phyloP scores from a whole-genome alignment of 2,113 vertebrate species.

The Limanda limanda region DNA sequence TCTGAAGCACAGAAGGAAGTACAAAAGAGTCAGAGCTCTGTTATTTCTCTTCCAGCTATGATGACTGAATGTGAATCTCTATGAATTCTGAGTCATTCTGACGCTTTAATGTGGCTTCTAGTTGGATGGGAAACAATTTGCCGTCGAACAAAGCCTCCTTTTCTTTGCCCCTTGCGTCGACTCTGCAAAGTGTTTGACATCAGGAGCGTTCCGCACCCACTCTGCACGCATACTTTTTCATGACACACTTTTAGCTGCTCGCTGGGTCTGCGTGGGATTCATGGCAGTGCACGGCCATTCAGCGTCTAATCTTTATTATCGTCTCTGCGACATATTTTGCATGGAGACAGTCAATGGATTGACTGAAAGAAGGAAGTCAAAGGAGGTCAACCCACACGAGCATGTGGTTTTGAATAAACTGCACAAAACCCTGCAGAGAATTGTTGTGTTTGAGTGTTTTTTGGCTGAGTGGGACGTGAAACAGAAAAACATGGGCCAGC shows the following conservation, averaged over 20 bases:
- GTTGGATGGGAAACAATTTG: conserved; percentile 15
- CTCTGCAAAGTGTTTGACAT: conserved; percentile 51
- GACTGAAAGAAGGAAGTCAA: conserved; percentile 27
- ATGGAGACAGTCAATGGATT: conserved; percentile 23
- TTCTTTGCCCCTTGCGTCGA: conserved; percentile 48
- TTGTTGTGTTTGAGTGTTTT: not conserved
- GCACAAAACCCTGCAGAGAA: conserved; percentile 7
- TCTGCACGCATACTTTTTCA: conserved; percentile 42
- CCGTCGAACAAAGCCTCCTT: conserved; percentile 69
- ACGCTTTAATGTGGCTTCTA: conserved; percentile 57
- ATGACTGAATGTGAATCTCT: conserved; percentile 42
- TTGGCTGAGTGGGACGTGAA: conserved; percentile 10
- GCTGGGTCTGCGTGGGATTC: conserved; percentile 22
- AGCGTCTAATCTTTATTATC: conserved; percentile 31
- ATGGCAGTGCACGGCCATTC: conserved; percentile 12
- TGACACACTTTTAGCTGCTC: conserved; percentile 60
- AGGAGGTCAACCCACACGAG: conserved; percentile 52
- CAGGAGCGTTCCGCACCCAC: conserved; percentile 45
- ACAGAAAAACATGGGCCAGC: conserved; percentile 13
- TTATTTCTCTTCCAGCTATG: conserved; percentile 32
- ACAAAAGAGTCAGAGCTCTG: conserved; percentile 40
- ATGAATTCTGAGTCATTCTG: conserved; percentile 58
- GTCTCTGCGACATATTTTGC: conserved; percentile 30
- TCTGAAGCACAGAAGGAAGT: conserved; percentile 25
- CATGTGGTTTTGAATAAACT: conserved; percentile 27